Percentiles rank a stretch among this genome's conserved stretches.
phyloP scores from a whole-genome alignment of 1,140 invertebrate species.

The Tetramorium simillimum region DNA sequence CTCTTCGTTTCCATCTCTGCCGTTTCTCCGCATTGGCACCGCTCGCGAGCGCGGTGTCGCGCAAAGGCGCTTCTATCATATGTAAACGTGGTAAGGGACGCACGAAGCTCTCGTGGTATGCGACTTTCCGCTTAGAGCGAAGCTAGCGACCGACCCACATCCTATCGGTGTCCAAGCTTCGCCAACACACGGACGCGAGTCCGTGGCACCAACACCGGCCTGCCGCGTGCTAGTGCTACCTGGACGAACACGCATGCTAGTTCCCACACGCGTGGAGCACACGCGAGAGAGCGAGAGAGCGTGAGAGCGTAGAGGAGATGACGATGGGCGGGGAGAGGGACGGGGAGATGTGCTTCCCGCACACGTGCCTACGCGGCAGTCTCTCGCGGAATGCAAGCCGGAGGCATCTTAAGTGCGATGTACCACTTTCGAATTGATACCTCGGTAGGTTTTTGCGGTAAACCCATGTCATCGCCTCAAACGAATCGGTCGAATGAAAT shows the following conservation, averaged over 20 bases:
- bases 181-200: conserved; percentile 57
- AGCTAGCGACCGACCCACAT: conserved; percentile 82
- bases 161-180: conserved; percentile 71
- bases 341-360: conserved; percentile 47
- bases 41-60: conserved; percentile 58
- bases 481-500: conserved; percentile 19
- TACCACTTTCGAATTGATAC: conserved; percentile 78
- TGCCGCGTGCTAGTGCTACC: conserved; percentile 23
- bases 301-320: conserved; percentile 15
- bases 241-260: conserved; percentile 43
- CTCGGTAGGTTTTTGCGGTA: conserved; percentile 66
- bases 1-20: background rate
- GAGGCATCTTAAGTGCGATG: conserved; percentile 74
- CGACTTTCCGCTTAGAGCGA: conserved; percentile 76
- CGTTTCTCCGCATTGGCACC: conserved; percentile 16
- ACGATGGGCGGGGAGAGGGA: conserved; percentile 9
- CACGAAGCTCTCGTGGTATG: conserved; percentile 67
- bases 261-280: conserved; percentile 47
- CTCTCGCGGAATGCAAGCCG: conserved; percentile 75
- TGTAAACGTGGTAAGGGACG: conserved; percentile 73
- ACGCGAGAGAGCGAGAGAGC: conserved; percentile 31
- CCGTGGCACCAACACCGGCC: conserved; percentile 53
- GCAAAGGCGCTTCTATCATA: conserved; percentile 75
- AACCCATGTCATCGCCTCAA: conserved; percentile 52
- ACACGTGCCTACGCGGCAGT: conserved; percentile 66